Conservation (phyloP, 2,888 invertebrate genomes). For the Acanthosepion lycidas region DNA sequence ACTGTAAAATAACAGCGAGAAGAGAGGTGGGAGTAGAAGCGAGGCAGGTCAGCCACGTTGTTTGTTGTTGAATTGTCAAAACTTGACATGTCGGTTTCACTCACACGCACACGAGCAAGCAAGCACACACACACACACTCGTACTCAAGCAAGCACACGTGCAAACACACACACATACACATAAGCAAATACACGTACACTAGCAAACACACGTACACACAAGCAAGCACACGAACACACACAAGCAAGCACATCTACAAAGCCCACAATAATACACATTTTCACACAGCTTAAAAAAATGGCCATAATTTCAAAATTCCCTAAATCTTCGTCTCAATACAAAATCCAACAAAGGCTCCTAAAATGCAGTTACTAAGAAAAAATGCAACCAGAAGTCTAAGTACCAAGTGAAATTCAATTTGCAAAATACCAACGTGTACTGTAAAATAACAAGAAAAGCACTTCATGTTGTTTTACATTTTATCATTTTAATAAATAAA, state of each 20-base stretch:
- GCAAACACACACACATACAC: background rate
- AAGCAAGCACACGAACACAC: background rate
- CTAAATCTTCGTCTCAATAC: background rate
- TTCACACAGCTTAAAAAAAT: background rate
- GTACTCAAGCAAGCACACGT: background rate
- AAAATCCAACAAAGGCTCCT: too few species aligned
- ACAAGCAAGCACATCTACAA: background rate
- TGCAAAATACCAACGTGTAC: too few species aligned
- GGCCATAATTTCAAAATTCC: background rate
- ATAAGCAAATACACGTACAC: background rate
- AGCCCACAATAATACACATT: background rate
- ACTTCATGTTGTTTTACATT: too few species aligned
- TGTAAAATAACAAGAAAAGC: too few species aligned
- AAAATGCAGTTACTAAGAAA: too few species aligned
- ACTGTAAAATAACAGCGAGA: background rate
- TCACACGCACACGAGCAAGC: background rate
- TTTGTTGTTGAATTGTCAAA: background rate
- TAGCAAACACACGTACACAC: background rate
- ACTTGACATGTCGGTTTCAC: background rate
- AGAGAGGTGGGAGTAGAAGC: conserved; percentile 51
- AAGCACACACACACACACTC: background rate
- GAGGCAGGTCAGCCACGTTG: conserved; percentile 2
- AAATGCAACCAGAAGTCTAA: too few species aligned
- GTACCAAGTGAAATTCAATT: too few species aligned
- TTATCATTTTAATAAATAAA: too few species aligned